These are phyloP conservation scores for Strigamia maritima DNA, from an alignment of 2,888 invertebrate species.

Conservation along the genomic window DNA sequence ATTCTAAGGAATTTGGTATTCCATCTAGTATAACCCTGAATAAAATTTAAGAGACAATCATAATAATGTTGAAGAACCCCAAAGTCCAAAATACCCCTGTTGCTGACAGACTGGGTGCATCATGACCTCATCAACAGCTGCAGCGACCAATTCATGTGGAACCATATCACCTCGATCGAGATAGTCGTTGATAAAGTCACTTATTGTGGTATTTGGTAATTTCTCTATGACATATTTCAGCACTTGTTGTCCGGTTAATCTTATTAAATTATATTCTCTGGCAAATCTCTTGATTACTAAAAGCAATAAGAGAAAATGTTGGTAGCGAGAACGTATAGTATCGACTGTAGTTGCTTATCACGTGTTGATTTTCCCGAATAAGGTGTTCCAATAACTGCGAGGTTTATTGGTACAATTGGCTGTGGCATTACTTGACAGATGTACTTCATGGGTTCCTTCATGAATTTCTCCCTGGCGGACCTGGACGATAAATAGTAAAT, in stretches of 20 bases:
- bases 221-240: background rate
- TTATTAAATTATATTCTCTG: background rate
- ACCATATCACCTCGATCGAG: background rate
- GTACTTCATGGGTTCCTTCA: slow-evolving; percentile 5
- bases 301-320: background rate
- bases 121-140: background rate
- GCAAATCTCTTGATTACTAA: background rate
- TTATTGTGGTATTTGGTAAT: background rate
- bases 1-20: background rate
- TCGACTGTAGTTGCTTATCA: background rate
- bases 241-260: background rate
- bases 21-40: background rate
- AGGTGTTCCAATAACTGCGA: slow-evolving; percentile 17
- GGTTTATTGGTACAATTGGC: slow-evolving; percentile 5
- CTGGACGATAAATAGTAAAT: slow-evolving; percentile 18
- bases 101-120: background rate
- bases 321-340: background rate
- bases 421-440: background rate
- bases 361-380: slow-evolving; percentile 14
- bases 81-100: background rate
- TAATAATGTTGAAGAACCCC: background rate
- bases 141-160: background rate
- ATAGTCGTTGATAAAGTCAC: background rate
- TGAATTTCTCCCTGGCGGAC: background rate
- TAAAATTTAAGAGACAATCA: too few relatives aligned